These are phyloP conservation scores for Dastarcus helophoroides DNA, from an alignment of 2,888 invertebrate genomes.

Conservation along the genomic window DNA sequence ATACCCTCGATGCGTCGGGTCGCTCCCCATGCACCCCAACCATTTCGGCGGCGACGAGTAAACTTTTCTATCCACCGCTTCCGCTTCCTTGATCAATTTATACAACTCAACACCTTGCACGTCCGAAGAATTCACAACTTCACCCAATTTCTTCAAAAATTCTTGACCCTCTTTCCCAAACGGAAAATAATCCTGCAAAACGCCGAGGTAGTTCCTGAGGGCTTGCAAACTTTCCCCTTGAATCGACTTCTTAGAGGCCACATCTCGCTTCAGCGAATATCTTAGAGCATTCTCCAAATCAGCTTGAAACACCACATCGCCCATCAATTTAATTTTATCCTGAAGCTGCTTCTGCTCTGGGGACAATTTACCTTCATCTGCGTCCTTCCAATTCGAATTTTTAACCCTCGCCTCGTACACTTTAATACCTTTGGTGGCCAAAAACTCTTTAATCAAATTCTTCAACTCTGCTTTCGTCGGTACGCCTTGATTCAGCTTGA, in stretches of 20 bases:
- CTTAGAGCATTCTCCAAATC: slow-evolving; percentile 83
- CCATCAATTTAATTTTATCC: slow-evolving; percentile 31
- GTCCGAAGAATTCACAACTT: slow-evolving; percentile 41
- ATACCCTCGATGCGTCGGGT: slow-evolving; percentile 66
- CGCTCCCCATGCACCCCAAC: slow-evolving; percentile 74
- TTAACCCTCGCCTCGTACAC: slow-evolving; percentile 17
- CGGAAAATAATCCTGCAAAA: slow-evolving; percentile 70
- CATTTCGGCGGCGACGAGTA: slow-evolving; percentile 48
- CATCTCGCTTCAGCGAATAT: slow-evolving; percentile 73
- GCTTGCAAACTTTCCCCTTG: slow-evolving; percentile 60
- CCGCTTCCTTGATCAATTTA: slow-evolving; percentile 40
- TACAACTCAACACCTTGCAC: slow-evolving; percentile 51
- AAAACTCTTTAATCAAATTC: slow-evolving; percentile 42
- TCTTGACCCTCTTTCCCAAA: slow-evolving; percentile 53
- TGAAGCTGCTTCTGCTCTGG: too few species aligned
- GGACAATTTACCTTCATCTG: slow-evolving; percentile 29
- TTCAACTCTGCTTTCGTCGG: slow-evolving; percentile 38
- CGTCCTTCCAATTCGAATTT: slow-evolving; percentile 35
- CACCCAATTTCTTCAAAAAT: slow-evolving; percentile 51
- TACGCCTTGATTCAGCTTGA: background rate
- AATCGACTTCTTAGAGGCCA: slow-evolving; percentile 58
- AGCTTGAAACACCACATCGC: slow-evolving; percentile 63
- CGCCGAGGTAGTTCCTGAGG: slow-evolving; percentile 59
- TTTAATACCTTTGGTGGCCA: slow-evolving; percentile 33
- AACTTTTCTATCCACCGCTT: slow-evolving; percentile 44